Percentiles rank a stretch among this genome's conserved stretches.
These are phyloP conservation scores for Sandelia bainsii DNA, from an alignment of 2,797 vertebrate species.

Conservation along the genomic window DNA sequence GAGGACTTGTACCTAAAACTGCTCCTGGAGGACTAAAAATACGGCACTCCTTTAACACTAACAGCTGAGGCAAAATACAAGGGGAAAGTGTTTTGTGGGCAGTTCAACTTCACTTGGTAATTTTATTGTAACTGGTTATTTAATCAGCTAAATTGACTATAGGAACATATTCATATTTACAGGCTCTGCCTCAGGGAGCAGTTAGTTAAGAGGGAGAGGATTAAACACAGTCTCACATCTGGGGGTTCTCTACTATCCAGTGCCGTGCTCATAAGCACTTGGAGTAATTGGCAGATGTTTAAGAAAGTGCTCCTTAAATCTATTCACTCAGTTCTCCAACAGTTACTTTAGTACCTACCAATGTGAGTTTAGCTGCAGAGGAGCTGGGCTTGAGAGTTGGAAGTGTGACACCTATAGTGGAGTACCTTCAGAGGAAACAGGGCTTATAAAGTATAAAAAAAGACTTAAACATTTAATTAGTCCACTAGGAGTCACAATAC, in stretches of 20 bases:
- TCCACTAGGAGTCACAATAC: constrained; percentile 52
- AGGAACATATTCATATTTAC: constrained; percentile 66
- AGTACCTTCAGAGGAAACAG: constrained; percentile 47
- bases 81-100: constrained; percentile 34
- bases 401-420: constrained; percentile 30
- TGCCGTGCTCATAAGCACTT: constrained; percentile 39
- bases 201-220: constrained; percentile 16
- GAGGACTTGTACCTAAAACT: constrained; percentile 58
- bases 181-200: constrained; percentile 39
- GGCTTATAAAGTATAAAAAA: constrained; percentile 46
- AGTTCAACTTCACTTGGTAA: constrained; percentile 36
- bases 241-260: constrained; percentile 13
- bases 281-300: background rate
- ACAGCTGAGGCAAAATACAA: constrained; percentile 52
- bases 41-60: constrained; percentile 32
- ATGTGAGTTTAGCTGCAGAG: constrained; percentile 21
- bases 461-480: constrained; percentile 49
- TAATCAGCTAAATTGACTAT: constrained; percentile 53
- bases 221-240: constrained; percentile 12
- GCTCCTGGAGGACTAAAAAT: constrained; percentile 62
- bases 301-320: constrained; percentile 1
- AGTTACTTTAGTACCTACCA: constrained; percentile 22
- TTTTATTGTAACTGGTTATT: constrained; percentile 60
- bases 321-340: constrained; percentile 22
- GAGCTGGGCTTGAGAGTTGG: constrained; percentile 30